These are phyloP conservation scores for Porites lutea DNA, from an alignment of 64 coral and sea anemone species.

Conservation along the genomic window DNA sequence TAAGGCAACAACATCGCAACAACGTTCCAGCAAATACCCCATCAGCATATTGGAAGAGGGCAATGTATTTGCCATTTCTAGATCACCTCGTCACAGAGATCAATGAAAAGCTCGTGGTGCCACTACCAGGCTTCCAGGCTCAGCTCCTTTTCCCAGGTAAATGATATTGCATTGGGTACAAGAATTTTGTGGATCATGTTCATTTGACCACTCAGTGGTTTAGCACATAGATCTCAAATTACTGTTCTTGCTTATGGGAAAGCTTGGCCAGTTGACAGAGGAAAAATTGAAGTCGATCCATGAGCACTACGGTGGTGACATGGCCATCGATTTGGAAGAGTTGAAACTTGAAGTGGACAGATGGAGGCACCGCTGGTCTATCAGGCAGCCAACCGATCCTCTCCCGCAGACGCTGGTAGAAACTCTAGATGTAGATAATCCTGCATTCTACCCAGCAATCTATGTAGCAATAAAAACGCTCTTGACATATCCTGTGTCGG, in stretches of 20 bases:
- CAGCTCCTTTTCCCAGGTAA: slow-evolving; percentile 60
- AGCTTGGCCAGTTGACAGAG: slow-evolving; percentile 71
- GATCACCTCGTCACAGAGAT: slow-evolving; percentile 58
- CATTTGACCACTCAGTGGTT: slow-evolving; percentile 55
- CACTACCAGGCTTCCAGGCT: slow-evolving; percentile 51
- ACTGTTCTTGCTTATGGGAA: slow-evolving; percentile 68
- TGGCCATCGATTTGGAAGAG: slow-evolving; percentile 55
- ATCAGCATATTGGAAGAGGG: slow-evolving; percentile 61
- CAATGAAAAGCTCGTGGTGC: slow-evolving; percentile 62
- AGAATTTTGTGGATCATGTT: slow-evolving; percentile 52
- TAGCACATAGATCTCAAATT: slow-evolving; percentile 49
- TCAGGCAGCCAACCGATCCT: slow-evolving; percentile 59
- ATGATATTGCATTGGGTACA: slow-evolving; percentile 49
- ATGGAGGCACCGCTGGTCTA: slow-evolving; percentile 72
- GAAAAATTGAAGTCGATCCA: slow-evolving; percentile 63
- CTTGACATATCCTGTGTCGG: slow-evolving; percentile 65
- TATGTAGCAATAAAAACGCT: slow-evolving; percentile 37
- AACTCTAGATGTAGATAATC: slow-evolving; percentile 63
- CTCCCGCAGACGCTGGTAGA: slow-evolving; percentile 65
- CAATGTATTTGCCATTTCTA: slow-evolving; percentile 61
- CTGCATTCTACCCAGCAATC: slow-evolving; percentile 56
- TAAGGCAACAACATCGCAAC: slow-evolving; percentile 52
- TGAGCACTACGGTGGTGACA: slow-evolving; percentile 56
- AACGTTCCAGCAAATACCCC: slow-evolving; percentile 36
- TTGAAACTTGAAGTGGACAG: slow-evolving; percentile 56